These are phyloP conservation scores for Lepus oiostolus DNA, from an alignment of 2,797 vertebrate species.

Conservation along the genomic window DNA sequence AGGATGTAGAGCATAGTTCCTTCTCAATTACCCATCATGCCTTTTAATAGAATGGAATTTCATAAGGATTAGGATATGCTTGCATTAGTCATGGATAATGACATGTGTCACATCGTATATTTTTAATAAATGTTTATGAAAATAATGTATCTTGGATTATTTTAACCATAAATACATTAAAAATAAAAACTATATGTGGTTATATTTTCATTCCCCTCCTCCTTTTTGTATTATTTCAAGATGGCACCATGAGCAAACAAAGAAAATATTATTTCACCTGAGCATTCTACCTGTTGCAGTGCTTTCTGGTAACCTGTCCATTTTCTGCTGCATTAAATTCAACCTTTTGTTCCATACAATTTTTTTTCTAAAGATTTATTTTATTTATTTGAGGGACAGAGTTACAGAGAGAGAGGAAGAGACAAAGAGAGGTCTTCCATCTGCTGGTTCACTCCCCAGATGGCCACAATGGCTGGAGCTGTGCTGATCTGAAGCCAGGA, in stretches of 20 bases:
- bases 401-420: no score
- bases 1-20: neutral
- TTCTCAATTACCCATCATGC: neutral
- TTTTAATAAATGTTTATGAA: neutral
- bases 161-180: neutral
- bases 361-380: no score
- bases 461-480: no score
- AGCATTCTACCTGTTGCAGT: neutral
- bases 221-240: neutral
- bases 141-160: neutral
- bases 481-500: no score
- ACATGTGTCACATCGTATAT: neutral
- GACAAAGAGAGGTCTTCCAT: no score
- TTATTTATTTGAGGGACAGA: no score
- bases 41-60: neutral
- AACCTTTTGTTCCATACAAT: neutral
- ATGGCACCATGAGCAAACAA: neutral
- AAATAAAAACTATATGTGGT: neutral
- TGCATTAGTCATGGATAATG: neutral
- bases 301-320: neutral
- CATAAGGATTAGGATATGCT: fast-evolving
- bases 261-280: neutral
- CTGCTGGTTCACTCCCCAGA: no score
- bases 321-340: neutral
- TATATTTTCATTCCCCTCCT: neutral